A percentile compares a stretch with the other conserved stretches of the same genome.
phyloP scores from a whole-genome alignment of 2,888 invertebrate species.

The Nymphalis polychloros region DNA sequence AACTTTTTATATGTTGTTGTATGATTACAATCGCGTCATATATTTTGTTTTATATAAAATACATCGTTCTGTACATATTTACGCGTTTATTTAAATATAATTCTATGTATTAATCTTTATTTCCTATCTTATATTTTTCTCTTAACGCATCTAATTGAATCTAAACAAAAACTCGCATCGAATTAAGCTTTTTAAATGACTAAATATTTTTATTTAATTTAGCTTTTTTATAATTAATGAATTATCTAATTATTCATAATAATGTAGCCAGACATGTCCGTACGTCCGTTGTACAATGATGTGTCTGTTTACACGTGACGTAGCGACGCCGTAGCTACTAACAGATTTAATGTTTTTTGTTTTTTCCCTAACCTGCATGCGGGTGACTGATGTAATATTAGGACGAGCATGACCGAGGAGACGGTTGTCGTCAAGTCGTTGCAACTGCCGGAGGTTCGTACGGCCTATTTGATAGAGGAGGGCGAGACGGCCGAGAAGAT shows the following conservation, averaged over 20 bases:
- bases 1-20: constrained; percentile 18
- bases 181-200: neutral
- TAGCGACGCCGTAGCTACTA: constrained; percentile 34
- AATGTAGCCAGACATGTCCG: constrained; percentile 27
- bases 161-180: neutral
- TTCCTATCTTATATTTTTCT: constrained; percentile 7
- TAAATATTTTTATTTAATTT: neutral
- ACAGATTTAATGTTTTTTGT: constrained; percentile 40
- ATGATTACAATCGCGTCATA: constrained; percentile 42
- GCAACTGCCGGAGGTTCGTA: constrained; percentile 66
- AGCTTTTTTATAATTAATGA: constrained; percentile 26
- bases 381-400: constrained; percentile 53
- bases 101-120: constrained; percentile 9
- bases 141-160: neutral
- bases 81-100: constrained; percentile 3
- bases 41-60: constrained; percentile 42
- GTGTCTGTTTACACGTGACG: constrained; percentile 17
- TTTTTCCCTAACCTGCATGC: constrained; percentile 62
- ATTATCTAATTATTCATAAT: constrained; percentile 15
- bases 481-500: constrained; percentile 38
- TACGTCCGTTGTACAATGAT: neutral
- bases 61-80: constrained; percentile 58
- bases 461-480: constrained; percentile 59
- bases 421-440: constrained; percentile 64
- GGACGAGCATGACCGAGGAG: constrained; percentile 65